Evolutionary conservation across 2,113 vertebrate genomes (phyloP).

Genomic region (Sminthopsis crassicaudata): DNA sequence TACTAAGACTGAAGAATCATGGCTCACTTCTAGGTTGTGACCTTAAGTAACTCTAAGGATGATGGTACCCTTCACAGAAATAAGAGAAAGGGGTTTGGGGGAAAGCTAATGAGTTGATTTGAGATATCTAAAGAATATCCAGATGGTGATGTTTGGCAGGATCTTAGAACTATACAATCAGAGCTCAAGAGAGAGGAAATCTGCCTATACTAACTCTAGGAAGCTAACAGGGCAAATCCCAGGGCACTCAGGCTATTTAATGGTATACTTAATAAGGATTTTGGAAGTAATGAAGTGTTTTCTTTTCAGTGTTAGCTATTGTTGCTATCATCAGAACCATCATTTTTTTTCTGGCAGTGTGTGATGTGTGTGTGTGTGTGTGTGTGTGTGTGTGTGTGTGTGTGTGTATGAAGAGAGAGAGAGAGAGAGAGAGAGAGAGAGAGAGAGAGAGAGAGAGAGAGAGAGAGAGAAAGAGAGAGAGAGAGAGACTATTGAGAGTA

Average conservation of each 20-base stretch:
- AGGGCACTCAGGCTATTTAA: background rate
- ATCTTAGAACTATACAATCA: background rate
- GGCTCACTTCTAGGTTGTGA: background rate
- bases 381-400: too few species aligned
- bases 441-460: too few species aligned
- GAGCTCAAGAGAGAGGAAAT: background rate
- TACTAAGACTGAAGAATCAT: background rate
- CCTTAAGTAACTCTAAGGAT: background rate
- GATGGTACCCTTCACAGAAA: background rate
- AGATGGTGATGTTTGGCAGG: background rate
- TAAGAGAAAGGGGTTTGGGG: background rate
- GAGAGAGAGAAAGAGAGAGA: too few species aligned
- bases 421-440: too few species aligned
- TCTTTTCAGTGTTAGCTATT: background rate
- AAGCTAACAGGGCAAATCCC: background rate
- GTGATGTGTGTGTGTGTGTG: too few species aligned
- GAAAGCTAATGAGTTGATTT: background rate
- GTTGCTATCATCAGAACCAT: background rate
- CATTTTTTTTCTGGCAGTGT: background rate
- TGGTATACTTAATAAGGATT: too few species aligned
- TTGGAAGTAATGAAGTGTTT: background rate
- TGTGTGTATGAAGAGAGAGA: too few species aligned
- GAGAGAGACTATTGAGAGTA: background rate
- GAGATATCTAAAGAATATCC: background rate
- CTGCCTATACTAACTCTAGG: background rate